Percentiles rank a stretch among this genome's conserved stretches.
These are phyloP conservation scores for Mercenaria mercenaria DNA, from an alignment of 1,140 invertebrate species.

Conservation along the genomic window DNA sequence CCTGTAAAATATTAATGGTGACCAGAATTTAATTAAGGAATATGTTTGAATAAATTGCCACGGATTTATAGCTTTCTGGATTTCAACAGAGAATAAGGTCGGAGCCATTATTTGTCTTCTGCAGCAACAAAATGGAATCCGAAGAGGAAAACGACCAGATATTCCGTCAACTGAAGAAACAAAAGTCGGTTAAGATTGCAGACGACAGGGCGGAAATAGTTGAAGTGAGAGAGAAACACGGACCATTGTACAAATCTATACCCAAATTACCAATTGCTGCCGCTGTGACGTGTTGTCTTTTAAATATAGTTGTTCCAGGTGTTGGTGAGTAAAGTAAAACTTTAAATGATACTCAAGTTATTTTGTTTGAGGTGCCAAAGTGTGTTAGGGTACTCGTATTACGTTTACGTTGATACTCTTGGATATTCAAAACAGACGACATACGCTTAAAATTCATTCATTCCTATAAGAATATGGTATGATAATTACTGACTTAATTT, in stretches of 20 bases:
- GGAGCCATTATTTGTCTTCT: neutral
- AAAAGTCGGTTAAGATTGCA: constrained; percentile 68
- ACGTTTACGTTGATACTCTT: too few relatives aligned
- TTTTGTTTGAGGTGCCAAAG: too few relatives aligned
- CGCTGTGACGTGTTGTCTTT: constrained; percentile 86
- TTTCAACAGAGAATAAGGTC: neutral
- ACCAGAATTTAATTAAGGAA: too few relatives aligned
- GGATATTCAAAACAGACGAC: too few relatives aligned
- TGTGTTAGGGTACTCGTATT: too few relatives aligned
- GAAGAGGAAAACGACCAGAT: constrained; percentile 46
- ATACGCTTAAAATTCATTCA: too few relatives aligned
- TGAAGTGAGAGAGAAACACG: constrained; percentile 86
- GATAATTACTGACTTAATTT: too few relatives aligned
- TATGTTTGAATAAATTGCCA: neutral
- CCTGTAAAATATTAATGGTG: neutral
- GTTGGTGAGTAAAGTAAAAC: constrained; percentile 86
- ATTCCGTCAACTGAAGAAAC: constrained; percentile 9
- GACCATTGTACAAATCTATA: constrained; percentile 87
- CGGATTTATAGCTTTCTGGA: neutral
- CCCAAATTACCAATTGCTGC: constrained; percentile 86
- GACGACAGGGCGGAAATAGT: constrained; percentile 82
- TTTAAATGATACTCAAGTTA: too few relatives aligned
- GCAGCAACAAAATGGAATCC: constrained; percentile 17
- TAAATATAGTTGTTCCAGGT: constrained; percentile 87
- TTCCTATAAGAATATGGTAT: too few relatives aligned